Evolutionary conservation across 1,140 invertebrate genomes (phyloP).

Genomic region (Drosophila ogumai): DNA sequence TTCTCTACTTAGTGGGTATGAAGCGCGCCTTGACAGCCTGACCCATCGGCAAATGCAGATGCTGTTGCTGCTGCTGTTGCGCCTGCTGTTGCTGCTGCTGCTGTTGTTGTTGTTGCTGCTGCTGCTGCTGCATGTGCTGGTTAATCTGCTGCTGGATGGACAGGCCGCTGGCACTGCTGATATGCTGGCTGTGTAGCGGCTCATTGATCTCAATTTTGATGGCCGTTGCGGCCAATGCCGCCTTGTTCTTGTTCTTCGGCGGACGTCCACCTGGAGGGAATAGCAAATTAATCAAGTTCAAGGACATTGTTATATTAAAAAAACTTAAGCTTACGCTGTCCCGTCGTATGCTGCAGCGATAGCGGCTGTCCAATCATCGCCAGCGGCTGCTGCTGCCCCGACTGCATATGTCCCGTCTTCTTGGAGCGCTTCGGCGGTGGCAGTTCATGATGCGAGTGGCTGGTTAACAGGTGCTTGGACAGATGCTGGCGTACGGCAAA

Average conservation of each 20-base stretch:
- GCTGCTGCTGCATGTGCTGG: constrained; percentile 81
- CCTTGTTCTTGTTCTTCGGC: constrained; percentile 80
- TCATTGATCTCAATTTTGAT: constrained; percentile 83
- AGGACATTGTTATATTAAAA: too few relatives aligned
- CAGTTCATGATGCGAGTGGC: constrained; percentile 79
- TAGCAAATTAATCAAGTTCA: too few relatives aligned
- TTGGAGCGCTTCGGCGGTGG: constrained; percentile 84
- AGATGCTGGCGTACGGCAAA: constrained; percentile 84
- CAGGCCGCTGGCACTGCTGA: constrained; percentile 79
- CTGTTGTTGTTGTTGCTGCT: constrained; percentile 45
- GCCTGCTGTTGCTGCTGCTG: constrained; percentile 62
- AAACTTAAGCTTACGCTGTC: constrained; percentile 65
- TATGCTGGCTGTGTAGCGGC: constrained; percentile 79
- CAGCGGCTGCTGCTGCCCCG: constrained; percentile 71
- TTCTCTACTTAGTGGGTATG: constrained; percentile 79
- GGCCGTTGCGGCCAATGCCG: constrained; percentile 65
- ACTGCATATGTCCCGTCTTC: constrained; percentile 70
- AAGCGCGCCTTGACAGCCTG: constrained; percentile 79
- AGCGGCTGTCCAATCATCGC: constrained; percentile 77
- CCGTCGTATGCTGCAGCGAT: constrained; percentile 77
- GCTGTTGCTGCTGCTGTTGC: constrained; percentile 63
- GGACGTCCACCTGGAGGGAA: constrained; percentile 67
- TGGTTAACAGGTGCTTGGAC: constrained; percentile 82
- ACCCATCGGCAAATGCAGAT: constrained; percentile 70
- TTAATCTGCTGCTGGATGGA: constrained; percentile 83